Evolutionary conservation across 2,888 invertebrate genomes (phyloP).

Genomic region (Amblyteles armatorius): DNA sequence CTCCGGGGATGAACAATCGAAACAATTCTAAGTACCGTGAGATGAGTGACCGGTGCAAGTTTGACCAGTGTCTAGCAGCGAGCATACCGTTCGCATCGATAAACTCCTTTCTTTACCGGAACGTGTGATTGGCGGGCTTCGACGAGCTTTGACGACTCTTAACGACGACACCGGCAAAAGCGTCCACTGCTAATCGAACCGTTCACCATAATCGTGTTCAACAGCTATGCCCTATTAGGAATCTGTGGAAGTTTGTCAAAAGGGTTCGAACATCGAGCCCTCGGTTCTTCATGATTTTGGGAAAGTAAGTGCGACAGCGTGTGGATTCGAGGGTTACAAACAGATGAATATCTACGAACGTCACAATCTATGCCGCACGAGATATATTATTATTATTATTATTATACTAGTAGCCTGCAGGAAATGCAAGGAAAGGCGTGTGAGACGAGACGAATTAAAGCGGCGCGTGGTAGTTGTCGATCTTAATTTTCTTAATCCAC

Average conservation of each 20-base stretch:
- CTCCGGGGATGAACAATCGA: conserved; percentile 71
- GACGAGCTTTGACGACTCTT: conserved; percentile 53
- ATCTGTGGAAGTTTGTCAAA: conserved; percentile 52
- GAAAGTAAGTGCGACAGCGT: conserved; percentile 27
- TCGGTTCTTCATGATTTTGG: conserved; percentile 20
- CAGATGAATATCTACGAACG: neutral
- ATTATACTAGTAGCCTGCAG: conserved; percentile 7
- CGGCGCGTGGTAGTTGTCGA: conserved; percentile 77
- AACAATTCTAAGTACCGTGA: conserved; percentile 81
- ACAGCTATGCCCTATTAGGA: conserved; percentile 51
- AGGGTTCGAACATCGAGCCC: conserved; percentile 52
- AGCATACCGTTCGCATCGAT: conserved; percentile 58
- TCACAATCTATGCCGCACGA: neutral
- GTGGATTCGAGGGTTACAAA: conserved; percentile 35
- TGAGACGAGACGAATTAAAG: conserved; percentile 55
- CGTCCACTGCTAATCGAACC: conserved; percentile 67
- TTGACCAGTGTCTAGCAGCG: conserved; percentile 66
- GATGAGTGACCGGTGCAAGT: conserved; percentile 72
- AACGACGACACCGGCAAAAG: conserved; percentile 5
- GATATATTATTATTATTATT: neutral
- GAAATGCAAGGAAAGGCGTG: conserved; percentile 38
- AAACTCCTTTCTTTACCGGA: conserved; percentile 50
- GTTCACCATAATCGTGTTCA: conserved; percentile 53
- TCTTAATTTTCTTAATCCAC: conserved; percentile 75
- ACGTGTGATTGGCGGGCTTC: conserved; percentile 55